Evolutionary conservation across 2,888 invertebrate genomes (phyloP).

Genomic region (Ephialtes manifestator): DNA sequence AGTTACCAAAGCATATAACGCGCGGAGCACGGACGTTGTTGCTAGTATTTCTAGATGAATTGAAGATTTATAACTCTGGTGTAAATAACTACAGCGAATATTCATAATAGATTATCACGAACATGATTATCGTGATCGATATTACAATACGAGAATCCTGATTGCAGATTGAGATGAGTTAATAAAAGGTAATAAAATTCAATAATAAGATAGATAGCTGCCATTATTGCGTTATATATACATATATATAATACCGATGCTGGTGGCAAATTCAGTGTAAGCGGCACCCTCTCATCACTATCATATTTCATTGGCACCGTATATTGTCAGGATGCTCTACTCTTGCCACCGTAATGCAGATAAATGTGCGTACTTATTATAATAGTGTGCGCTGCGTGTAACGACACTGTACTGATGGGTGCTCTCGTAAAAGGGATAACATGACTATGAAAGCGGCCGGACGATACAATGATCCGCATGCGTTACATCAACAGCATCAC

Average conservation of each 20-base stretch:
- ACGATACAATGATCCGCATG: constrained; percentile 71
- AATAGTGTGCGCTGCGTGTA: not conserved
- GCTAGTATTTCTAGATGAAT: too few species aligned
- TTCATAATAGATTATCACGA: too few species aligned
- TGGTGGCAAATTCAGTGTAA: constrained; percentile 14
- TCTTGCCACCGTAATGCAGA: constrained; percentile 42
- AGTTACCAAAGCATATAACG: too few species aligned
- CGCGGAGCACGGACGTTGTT: too few species aligned
- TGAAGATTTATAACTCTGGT: too few species aligned
- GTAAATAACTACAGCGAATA: too few species aligned
- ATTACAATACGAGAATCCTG: not conserved
- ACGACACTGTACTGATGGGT: constrained; percentile 50
- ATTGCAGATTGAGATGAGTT: not conserved
- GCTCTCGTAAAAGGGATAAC: constrained; percentile 59
- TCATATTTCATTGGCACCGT: constrained; percentile 45
- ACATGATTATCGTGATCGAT: not conserved
- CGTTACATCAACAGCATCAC: constrained; percentile 47
- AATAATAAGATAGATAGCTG: constrained; percentile 6
- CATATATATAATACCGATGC: not conserved
- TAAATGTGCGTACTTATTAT: constrained; percentile 41
- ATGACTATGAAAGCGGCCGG: constrained; percentile 70
- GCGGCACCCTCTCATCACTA: constrained; percentile 32
- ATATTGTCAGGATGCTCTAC: constrained; percentile 53
- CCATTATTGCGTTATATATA: not conserved
- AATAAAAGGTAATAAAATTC: not conserved